Evolutionary conservation across 2,888 invertebrate species (phyloP), one percentile per base, ranked within the genome.

Genomic region (Pyrrhia umbra): DNA sequence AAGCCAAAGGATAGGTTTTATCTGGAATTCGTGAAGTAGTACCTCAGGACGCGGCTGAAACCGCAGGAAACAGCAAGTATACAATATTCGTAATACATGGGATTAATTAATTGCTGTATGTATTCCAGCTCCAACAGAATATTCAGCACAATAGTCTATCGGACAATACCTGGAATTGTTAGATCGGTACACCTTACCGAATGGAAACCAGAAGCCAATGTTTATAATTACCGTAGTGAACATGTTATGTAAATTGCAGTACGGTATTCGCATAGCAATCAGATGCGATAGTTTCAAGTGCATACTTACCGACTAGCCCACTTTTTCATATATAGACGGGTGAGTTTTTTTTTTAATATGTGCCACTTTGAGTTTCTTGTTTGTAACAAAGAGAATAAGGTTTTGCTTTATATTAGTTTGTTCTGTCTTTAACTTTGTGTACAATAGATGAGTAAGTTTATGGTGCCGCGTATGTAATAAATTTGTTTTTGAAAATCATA

Each of bases 161-260:
- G 6, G 39, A 16, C 37, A 56, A 51, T 37, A 37, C 56, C 30
- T 30, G 13, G 30, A 62, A 71, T 62, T 34, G n/a, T 20, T 23
- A 20, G 47, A 58, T 49, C n/a, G 52, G 40, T 68, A 57, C 45
- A 47, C 18, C 43, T 13, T 30, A 25, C 42, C 18, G n/a, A 40
- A 39, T 30, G 21, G 57, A 49, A 57, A 61, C 25, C 13, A 57
- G 37, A 39, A 56, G 13, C 64, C 60, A 64, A 59, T 74, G 64
- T 47, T 64, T 68, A 66, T 77, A 77, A 77, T 77, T 64, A 68
- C 64, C 25, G 18, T 54, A 45, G 61, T 23, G 34, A 54, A 47
- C 42, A 52, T 68, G 65, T 75, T 77, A 75, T 77, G 78, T 47
- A 66, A 66, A 77, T 77, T 8, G 25, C 15, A 42, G 50, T 49